Evolutionary conservation across 2,888 invertebrate genomes (phyloP), one percentile per base, ranked within the genome.

Genomic region (Phasia obesa): DNA sequence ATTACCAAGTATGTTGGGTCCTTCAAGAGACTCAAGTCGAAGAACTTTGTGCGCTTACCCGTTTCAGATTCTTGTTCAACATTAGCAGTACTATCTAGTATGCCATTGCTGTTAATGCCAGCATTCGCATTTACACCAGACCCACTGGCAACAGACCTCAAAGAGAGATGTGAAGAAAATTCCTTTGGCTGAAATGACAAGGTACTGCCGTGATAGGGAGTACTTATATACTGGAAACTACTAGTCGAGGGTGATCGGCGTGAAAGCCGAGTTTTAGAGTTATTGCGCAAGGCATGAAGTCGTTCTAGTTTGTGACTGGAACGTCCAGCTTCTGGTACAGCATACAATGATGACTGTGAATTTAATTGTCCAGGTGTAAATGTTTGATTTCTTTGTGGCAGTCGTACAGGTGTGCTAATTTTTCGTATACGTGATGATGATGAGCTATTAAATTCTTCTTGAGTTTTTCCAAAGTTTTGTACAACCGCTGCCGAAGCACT

Each of bases 121-220:
- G 73, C 93, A 35, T 92, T 74, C 15, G 73, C 62, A 74, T 53
- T 73, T 25, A 71, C 67, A 0, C 79, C 82, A n/a, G 77, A 51
- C 1, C 93, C 93, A 49, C 92, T 94, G 0, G 93, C 93, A 0
- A 94, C 93, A 0, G 95, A 95, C 86, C 94, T 95, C 0, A 96
- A 88, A 15, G 96, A 96, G 84, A 96, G 93, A 60, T 96, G 96
- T 0, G 95, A 96, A 0, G 96, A 95, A 88, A 96, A 95, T 85
- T 95, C 95, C 88, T 94, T 94, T 0, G 95, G 95, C 83, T 96
- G 95, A 84, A 96, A 93, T 0, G 96, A 96, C 0, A 97, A 87
- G 0, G 96, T 96, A 51, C 96, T 96, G 0, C 97, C 97, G 86
- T 97, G 97, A 88, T 96, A 97, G 0, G 96, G 96, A 0, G 97